Evolutionary conservation across 1,140 invertebrate genomes (phyloP).

Genomic region (Hyles vespertilio): DNA sequence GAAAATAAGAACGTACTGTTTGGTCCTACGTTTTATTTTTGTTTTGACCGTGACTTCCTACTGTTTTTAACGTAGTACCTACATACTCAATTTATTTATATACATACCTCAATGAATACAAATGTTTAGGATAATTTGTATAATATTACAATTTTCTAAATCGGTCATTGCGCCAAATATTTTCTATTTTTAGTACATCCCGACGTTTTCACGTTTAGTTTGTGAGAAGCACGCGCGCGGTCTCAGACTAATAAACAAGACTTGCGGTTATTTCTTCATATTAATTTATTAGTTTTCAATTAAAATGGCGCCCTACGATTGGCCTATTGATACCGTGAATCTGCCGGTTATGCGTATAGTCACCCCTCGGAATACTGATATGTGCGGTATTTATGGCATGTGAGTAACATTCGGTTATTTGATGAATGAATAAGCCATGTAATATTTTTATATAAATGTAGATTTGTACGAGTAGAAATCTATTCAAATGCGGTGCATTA

Average conservation of each 20-base stretch:
- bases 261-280: slow-evolving; percentile 3
- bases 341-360: slow-evolving; percentile 64
- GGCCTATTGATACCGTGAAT: slow-evolving; percentile 56
- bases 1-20: no score
- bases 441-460: no score
- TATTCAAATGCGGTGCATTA: no score
- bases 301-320: slow-evolving; percentile 54
- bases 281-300: slow-evolving; percentile 8
- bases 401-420: slow-evolving; percentile 31
- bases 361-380: slow-evolving; percentile 53
- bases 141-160: neutral
- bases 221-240: neutral
- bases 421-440: no score
- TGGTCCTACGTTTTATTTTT: no score
- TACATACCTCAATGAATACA: no score
- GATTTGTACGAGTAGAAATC: no score
- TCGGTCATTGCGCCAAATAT: neutral
- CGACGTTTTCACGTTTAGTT: slow-evolving; percentile 21
- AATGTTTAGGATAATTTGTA: neutral
- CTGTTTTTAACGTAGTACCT: no score
- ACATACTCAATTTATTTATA: no score
- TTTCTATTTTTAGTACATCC: slow-evolving; percentile 36
- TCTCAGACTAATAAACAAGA: no score
- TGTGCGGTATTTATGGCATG: slow-evolving; percentile 63
- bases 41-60: no score